Evolutionary conservation across 2,797 vertebrate species (phyloP), one percentile per base, ranked within the genome.

Genomic region (Micropoecilia bifurca): DNA sequence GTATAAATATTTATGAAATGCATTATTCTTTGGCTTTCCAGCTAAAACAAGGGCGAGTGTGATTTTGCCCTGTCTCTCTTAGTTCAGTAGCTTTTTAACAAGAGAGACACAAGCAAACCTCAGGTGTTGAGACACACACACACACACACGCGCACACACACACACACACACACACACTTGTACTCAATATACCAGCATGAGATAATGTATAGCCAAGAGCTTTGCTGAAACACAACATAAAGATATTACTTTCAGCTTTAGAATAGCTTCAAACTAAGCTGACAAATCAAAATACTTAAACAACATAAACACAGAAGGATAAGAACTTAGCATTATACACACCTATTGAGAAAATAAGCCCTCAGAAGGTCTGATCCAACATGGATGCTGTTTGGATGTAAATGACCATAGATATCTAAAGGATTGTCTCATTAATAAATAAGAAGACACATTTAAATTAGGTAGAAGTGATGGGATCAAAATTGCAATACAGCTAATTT

Each of bases 1-100:
- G 76, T 88, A 95, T 95, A 94, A 92, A 95, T 95, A 95, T 95
- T 93, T 92, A 95, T 94, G 92, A 93, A 95, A 90, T 93, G 85
- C 80, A 92, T 93, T 93, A 92, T 92, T 92, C 80, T 88, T 88
- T 85, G 84, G 80, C 79, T 90, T 89, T 88, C 81, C 73, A 80
- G 63, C 83, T 79, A 85, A 88, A 81, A 79, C 77, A 81, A 78
- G 85, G 90, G 86, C 91, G 86, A 93, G 81, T 76, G 85, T 86
- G 90, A 91, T 93, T 92, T 88, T 82, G 88, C 74, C 80, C 85
- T 75, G 82, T 90, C 90, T 78, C 76, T 81, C 74, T 82, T 59
- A 85, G 85, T 87, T 87, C 87, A 81, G 57, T 78, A 78, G 73
- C 78, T 71, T 85, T 78, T 90, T 78, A 77, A 82, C 87, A 91